Base-by-base conservation (phyloP, 2,113 vertebrate species). In the Empidonax traillii region DNA sequence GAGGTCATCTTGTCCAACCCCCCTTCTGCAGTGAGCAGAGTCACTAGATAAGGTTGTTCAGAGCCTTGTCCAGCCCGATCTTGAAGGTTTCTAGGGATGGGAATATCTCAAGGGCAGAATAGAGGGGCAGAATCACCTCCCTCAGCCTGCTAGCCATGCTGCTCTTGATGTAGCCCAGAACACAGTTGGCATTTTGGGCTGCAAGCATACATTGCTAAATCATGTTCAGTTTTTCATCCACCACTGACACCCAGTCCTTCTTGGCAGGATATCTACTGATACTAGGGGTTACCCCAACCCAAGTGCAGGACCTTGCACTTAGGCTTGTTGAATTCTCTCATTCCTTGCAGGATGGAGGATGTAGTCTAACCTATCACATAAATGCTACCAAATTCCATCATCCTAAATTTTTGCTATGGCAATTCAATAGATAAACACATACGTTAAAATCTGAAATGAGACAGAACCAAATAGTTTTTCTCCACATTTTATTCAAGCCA, bases 281-380 rank as follows among this genome's bases (percentile, higher is more conserved):
- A 7, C 22, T 1, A 2, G 4, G 15, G 11, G 2, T 53, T 67
- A 8, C 25, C 67, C 8, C 0, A 0, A 22, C 4, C 3, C 20
- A 21, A 5, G 3, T 30, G 16, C 37, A 79, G 30, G 13, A 52
- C 23, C 11, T 31, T 61, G 12, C 5, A n/a, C 8, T 76, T 65
- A 44, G 49, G 1, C 1, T 30, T 43, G 3, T 44, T 75, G 51
- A 83, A 75, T 75, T 82, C 35, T 33, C 6, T 44, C 1, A 0
- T 59, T 90, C 31, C 22, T 85, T 61, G 23, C 13, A 63, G 58
- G 37, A 15, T 53, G 12, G 41, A 58, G 7, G 39, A 61, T n/a
- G 19, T 25, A 59, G 35, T 94, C 17, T 74, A 63, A 63, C 23
- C 19, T 49, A 8, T 63, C 47, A 67, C 21, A 21, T 39, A 78